Base-by-base conservation (phyloP, 2,888 invertebrate genomes). In the Mythimna pallens region DNA sequence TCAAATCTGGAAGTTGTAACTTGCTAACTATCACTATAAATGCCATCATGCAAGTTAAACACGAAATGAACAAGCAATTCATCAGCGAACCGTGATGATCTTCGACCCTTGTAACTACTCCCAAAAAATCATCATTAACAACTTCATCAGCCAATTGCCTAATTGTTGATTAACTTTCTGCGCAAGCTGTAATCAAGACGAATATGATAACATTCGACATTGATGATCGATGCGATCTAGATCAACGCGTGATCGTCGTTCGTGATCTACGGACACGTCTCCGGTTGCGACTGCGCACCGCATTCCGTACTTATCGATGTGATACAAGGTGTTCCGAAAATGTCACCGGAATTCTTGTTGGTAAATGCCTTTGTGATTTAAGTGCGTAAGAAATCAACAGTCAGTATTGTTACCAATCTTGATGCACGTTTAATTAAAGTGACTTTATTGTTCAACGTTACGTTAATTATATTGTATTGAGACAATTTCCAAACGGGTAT, bases 231-330 rank as follows among this genome's bases (percentile, higher is more conserved):
- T 76, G 59, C 70, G 70, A 80, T 79, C 78, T 79, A 66, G 86
- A 82, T 80, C 73, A 82, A 78, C 76, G 71, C 81, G 88, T 88
- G 87, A 87, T 82, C 78, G 54, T 34, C 63, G 25, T 65, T 88
- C 88, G 89, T 88, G 88, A 83, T 80, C 69, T n/a, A 71, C 52
- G 55, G 70, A 43, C 87, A 88, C 86, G 81, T 81, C 72, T 70
- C 40, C 68, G 58, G 59, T 70, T 78, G 84, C 75, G 76, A 17
- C 70, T 76, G 85, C 78, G 75, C 77, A 80, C 22, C 65, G 76
- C 81, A 83, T 85, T 78, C 81, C 78, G 12, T 25, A 25, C 61
- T 65, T 66, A 73, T 76, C 63, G 69, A 65, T 70, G 65, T 63
- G 25, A 72, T 81, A 87, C 74, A 85, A 79, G 76, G 47, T 86